Evolutionary conservation across 2,888 invertebrate genomes (phyloP).

Genomic region (Leucoma salicis): DNA sequence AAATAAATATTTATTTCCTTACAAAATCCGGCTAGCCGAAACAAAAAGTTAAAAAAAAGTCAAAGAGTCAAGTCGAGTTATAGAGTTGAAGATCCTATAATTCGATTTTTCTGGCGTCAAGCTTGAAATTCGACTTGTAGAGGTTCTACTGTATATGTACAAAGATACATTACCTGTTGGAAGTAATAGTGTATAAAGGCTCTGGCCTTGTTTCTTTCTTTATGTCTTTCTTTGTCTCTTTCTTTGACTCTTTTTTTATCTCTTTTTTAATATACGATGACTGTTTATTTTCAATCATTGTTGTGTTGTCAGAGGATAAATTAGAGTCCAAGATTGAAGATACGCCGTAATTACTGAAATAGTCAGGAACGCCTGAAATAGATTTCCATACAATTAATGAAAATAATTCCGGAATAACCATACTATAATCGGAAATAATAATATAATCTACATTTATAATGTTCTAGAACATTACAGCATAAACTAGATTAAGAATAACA

Average conservation of each 20-base stretch:
- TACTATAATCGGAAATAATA: no score
- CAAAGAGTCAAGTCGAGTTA: no score
- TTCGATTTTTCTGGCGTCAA: no score
- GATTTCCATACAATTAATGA: background rate
- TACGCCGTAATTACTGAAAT: constrained; percentile 41
- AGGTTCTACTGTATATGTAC: background rate
- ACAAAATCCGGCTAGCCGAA: no score
- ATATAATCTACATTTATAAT: no score
- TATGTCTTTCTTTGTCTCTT: constrained; percentile 59
- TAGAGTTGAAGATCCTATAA: no score
- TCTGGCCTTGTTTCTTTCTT: constrained; percentile 55
- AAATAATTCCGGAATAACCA: no score
- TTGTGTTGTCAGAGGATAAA: constrained; percentile 43
- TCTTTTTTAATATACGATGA: constrained; percentile 55
- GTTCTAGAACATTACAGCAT: no score
- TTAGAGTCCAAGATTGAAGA: constrained; percentile 48
- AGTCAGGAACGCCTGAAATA: constrained; percentile 45
- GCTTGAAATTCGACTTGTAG: no score
- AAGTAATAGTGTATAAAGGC: constrained; percentile 63
- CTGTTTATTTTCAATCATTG: constrained; percentile 66
- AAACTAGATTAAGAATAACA: no score
- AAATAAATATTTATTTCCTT: no score
- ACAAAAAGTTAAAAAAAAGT: no score
- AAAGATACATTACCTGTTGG: constrained; percentile 59
- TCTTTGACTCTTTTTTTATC: constrained; percentile 51